These are phyloP conservation scores for Sebastes cheni DNA, from an alignment of 2,797 vertebrate species.

Conservation along the genomic window DNA sequence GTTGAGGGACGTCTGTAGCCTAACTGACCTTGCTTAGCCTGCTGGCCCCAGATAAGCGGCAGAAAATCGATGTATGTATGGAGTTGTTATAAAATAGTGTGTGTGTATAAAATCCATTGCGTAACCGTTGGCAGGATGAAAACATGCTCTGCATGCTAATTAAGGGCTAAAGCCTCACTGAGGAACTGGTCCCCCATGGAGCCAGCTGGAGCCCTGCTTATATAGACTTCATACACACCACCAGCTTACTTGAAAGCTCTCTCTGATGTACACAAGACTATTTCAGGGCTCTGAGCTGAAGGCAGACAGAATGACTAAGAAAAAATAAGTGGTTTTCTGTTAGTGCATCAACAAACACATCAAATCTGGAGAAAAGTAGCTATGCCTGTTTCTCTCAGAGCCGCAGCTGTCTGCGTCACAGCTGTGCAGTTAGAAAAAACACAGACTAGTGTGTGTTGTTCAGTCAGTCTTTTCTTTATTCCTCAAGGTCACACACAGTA, in stretches of 20 bases:
- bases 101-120: neutral
- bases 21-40: neutral
- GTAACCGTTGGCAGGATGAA: neutral
- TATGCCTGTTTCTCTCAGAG: neutral
- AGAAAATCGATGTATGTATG: neutral
- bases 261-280: constrained; percentile 19
- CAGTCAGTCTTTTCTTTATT: neutral
- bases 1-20: neutral
- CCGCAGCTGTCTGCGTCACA: neutral
- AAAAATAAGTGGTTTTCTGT: neutral
- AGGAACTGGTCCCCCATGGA: constrained; percentile 11
- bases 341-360: neutral
- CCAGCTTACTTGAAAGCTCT: constrained; percentile 44
- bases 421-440: neutral
- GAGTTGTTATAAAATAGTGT: neutral
- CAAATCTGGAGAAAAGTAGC: neutral
- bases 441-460: neutral
- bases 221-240: constrained; percentile 28
- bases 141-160: constrained; percentile 5
- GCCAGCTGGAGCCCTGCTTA: constrained; percentile 9
- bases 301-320: constrained; percentile 10
- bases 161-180: constrained; percentile 5
- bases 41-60: neutral
- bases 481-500: neutral
- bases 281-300: constrained; percentile 13